Evolutionary conservation across 2,888 invertebrate species (phyloP).

Genomic region (Drosophila tanythrix): DNA sequence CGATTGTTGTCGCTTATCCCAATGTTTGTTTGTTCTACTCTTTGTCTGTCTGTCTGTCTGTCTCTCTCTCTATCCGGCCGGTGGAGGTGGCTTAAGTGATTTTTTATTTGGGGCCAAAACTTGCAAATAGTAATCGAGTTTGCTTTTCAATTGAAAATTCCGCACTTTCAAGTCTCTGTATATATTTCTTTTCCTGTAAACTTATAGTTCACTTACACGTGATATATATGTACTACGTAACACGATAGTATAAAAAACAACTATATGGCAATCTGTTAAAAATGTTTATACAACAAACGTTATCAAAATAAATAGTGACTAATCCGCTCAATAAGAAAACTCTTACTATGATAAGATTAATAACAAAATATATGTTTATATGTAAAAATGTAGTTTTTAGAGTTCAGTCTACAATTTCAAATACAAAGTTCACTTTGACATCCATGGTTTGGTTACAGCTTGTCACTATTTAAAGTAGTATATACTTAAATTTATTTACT

Average conservation of each 20-base stretch:
- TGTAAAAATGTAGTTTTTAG: not conserved
- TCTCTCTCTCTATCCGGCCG: not conserved
- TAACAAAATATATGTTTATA: not conserved
- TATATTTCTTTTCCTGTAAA: not conserved
- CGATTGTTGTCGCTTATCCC: conserved; percentile 20
- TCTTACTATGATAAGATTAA: not conserved
- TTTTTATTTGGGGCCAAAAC: conserved; percentile 24
- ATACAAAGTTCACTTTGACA: not conserved
- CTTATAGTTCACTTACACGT: not conserved
- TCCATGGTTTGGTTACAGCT: not conserved
- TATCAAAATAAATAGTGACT: not conserved
- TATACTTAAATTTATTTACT: not conserved
- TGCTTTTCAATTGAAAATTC: conserved; percentile 31
- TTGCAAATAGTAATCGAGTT: conserved; percentile 34
- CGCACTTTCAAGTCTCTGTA: not conserved
- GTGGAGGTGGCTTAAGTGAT: conserved; percentile 46
- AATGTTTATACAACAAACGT: not conserved
- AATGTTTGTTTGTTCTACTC: conserved; percentile 37
- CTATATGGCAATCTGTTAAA: not conserved
- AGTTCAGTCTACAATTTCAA: not conserved
- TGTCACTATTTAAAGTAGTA: not conserved
- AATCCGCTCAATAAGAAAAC: not conserved
- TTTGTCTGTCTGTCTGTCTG: not conserved
- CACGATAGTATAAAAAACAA: not conserved
- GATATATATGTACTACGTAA: not conserved